Conservation (phyloP, 2,888 invertebrate genomes). For the Patella ulyssiponensis region DNA sequence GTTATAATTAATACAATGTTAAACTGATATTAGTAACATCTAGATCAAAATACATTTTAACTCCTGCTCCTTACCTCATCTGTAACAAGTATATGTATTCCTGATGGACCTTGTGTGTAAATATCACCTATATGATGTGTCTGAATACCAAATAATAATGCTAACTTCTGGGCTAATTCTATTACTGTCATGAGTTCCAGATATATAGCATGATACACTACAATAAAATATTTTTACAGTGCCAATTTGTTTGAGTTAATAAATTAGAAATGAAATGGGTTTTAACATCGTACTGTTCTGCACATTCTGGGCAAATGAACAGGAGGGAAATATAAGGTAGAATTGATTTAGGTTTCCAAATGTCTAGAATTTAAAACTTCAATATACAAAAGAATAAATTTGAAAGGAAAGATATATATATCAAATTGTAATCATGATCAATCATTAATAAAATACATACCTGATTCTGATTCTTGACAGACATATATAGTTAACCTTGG, state of each 20-base stretch:
- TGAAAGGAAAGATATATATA: too few relatives aligned
- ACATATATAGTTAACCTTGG: slow-evolving; percentile 89
- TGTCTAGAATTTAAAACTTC: too few relatives aligned
- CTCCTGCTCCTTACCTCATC: slow-evolving; percentile 79
- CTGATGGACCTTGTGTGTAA: slow-evolving; percentile 86
- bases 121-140: slow-evolving; percentile 76
- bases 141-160: slow-evolving; percentile 76
- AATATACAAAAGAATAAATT: too few relatives aligned
- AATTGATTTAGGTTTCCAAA: too few relatives aligned
- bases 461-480: slow-evolving; percentile 78
- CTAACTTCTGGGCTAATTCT: slow-evolving; percentile 80
- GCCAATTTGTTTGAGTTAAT: too few relatives aligned
- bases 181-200: slow-evolving; percentile 79
- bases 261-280: too few relatives aligned
- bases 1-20: background rate
- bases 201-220: slow-evolving; percentile 86
- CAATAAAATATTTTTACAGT: slow-evolving; percentile 37
- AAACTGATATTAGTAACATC: background rate
- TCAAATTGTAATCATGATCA: too few relatives aligned
- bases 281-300: too few relatives aligned
- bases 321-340: too few relatives aligned
- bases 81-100: slow-evolving; percentile 86
- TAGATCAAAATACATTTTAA: background rate
- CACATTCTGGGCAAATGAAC: too few relatives aligned
- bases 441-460: slow-evolving; percentile 34